These are phyloP conservation scores for Platysternon megacephalum DNA, from an alignment of 2,113 vertebrate genomes.

Conservation along the genomic window DNA sequence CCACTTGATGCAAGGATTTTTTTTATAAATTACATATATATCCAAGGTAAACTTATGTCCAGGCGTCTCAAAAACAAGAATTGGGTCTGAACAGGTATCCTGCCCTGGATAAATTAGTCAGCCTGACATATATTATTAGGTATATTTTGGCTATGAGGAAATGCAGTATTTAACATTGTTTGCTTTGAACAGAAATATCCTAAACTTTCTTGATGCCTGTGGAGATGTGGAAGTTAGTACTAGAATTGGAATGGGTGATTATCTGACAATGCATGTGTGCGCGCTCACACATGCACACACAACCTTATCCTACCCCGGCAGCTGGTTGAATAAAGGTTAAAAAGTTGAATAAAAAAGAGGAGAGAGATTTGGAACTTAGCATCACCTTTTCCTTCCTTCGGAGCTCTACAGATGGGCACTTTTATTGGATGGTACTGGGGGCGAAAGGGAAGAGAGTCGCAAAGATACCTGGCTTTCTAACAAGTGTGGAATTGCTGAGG, in stretches of 20 bases:
- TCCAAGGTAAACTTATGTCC: neutral
- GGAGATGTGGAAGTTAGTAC: neutral
- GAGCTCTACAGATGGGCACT: neutral
- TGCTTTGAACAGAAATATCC: neutral
- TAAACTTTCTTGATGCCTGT: accelerated
- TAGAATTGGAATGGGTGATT: neutral
- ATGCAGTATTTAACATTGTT: neutral
- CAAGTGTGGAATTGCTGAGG: neutral
- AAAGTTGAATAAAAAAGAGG: neutral
- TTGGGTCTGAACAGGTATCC: neutral
- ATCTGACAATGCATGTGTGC: neutral
- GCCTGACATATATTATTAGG: neutral
- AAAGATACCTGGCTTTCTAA: neutral
- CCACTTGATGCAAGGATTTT: neutral
- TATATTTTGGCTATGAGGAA: neutral
- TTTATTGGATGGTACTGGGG: neutral
- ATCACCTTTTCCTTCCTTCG: neutral
- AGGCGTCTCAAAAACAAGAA: neutral
- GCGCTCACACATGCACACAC: neutral
- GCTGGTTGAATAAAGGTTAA: neutral
- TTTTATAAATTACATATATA: neutral
- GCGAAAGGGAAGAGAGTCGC: accelerated
- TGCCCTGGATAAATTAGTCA: neutral
- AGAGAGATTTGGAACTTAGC: neutral
- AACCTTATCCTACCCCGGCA: neutral